These are phyloP conservation scores for Cynodonichthys magdalenae DNA, from an alignment of 2,797 vertebrate genomes.

Conservation along the genomic window DNA sequence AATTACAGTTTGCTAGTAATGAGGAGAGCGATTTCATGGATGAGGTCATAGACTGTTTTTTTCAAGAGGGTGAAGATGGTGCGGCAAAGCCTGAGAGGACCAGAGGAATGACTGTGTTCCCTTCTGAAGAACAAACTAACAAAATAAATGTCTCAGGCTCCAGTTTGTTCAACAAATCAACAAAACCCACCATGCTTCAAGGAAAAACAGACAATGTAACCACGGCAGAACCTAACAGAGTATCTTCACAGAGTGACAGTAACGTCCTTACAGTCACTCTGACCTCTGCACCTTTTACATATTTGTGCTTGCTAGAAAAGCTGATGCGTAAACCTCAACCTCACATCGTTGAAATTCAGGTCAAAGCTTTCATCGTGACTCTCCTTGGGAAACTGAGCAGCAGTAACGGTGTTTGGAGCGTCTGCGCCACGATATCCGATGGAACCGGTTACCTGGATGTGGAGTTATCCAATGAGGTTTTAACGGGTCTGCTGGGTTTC, in stretches of 20 bases:
- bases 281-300: constrained; percentile 85
- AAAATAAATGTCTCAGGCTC: neutral
- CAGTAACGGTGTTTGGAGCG: constrained; percentile 82
- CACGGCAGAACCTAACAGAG: neutral
- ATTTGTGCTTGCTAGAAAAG: constrained; percentile 84
- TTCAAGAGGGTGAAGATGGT: constrained; percentile 35
- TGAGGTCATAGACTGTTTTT: constrained; percentile 62
- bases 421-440: constrained; percentile 91
- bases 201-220: constrained; percentile 7
- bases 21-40: constrained; percentile 52
- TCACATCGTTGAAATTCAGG: constrained; percentile 65
- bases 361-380: constrained; percentile 96
- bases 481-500: constrained; percentile 90
- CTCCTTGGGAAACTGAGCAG: constrained; percentile 88
- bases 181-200: constrained; percentile 1
- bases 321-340: constrained; percentile 49
- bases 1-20: constrained; percentile 12
- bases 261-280: constrained; percentile 55
- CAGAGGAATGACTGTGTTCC: constrained; percentile 1
- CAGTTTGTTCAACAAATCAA: constrained; percentile 5
- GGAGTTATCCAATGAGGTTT: constrained; percentile 86
- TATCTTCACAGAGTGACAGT: neutral
- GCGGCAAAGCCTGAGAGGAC: neutral
- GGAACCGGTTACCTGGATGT: constrained; percentile 92
- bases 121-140: constrained; percentile 9